Evolutionary conservation across 2,797 vertebrate species (phyloP).

Genomic region (Oceanodroma leucorhoa): DNA sequence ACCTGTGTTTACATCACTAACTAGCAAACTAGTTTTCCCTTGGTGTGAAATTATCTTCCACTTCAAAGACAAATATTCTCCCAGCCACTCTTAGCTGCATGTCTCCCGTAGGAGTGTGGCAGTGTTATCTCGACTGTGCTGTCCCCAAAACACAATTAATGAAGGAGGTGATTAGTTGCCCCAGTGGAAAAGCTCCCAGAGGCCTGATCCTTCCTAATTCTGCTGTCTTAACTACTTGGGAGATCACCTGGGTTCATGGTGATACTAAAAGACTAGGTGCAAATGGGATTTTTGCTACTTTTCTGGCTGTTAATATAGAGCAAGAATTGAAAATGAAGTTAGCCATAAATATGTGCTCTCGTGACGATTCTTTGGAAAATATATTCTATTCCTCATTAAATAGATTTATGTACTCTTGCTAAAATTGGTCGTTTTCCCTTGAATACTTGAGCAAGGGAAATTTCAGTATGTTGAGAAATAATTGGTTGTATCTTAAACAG

Average conservation of each 20-base stretch:
- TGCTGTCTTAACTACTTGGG: not conserved
- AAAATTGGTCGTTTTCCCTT: not conserved
- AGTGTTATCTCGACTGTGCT: not conserved
- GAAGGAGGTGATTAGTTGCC: not conserved
- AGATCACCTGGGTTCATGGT: not conserved
- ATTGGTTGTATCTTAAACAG: not conserved
- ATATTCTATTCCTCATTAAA: constrained; percentile 19
- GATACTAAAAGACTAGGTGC: not conserved
- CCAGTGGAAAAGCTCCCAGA: not conserved
- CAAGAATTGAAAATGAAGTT: not conserved
- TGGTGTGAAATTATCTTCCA: not conserved
- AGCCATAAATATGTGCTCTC: not conserved
- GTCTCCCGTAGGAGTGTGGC: not conserved
- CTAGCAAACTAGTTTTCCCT: not conserved
- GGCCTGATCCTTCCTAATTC: not conserved
- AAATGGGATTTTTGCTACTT: not conserved
- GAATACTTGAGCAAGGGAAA: constrained; percentile 14
- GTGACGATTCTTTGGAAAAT: not conserved
- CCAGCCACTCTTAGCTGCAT: not conserved
- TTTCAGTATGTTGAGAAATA: not conserved
- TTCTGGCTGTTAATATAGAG: not conserved
- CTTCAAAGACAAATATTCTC: not conserved
- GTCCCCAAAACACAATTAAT: not conserved
- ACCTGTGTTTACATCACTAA: not conserved
- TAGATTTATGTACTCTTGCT: constrained; percentile 18